phyloP scores from a whole-genome alignment of 1,140 invertebrate genomes.

The Drosophila kurseongensis region DNA sequence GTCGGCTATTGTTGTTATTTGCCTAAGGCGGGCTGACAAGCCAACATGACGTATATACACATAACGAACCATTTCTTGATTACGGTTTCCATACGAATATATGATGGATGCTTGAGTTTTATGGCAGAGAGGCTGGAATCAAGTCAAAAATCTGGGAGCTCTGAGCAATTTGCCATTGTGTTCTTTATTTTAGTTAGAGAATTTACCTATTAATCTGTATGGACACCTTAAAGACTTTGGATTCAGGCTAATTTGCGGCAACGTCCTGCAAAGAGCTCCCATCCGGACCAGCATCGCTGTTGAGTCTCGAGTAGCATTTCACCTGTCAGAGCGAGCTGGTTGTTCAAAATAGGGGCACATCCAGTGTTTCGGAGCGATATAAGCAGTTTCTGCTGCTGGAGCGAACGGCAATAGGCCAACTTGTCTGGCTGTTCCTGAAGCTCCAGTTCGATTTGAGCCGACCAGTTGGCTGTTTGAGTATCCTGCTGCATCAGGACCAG shows the following conservation, averaged over 20 bases:
- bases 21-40: slow-evolving; percentile 18
- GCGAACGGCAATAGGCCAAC: slow-evolving; percentile 48
- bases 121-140: slow-evolving; percentile 22
- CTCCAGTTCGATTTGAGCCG: slow-evolving; percentile 24
- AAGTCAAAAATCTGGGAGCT: slow-evolving; percentile 27
- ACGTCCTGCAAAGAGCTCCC: slow-evolving; percentile 36
- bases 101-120: slow-evolving; percentile 53
- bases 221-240: background rate
- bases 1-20: slow-evolving; percentile 37
- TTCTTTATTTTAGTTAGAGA: slow-evolving; percentile 10
- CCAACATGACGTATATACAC: slow-evolving; percentile 17
- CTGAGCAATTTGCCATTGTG: slow-evolving; percentile 24
- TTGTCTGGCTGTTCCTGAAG: slow-evolving; percentile 38
- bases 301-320: slow-evolving; percentile 50
- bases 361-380: background rate
- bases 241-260: slow-evolving; percentile 48
- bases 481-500: slow-evolving; percentile 13
- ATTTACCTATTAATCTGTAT: background rate
- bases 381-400: slow-evolving; percentile 25
- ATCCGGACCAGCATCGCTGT: slow-evolving; percentile 42
- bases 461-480: slow-evolving; percentile 6
- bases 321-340: slow-evolving; percentile 34
- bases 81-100: slow-evolving; percentile 57
- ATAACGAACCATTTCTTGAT: slow-evolving; percentile 44
- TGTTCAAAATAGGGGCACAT: slow-evolving; percentile 35